A percentile compares a stretch with the other conserved stretches of the same genome.
phyloP scores from a whole-genome alignment of 2,113 vertebrate species.

The Sterrhoptilus dennistouni region DNA sequence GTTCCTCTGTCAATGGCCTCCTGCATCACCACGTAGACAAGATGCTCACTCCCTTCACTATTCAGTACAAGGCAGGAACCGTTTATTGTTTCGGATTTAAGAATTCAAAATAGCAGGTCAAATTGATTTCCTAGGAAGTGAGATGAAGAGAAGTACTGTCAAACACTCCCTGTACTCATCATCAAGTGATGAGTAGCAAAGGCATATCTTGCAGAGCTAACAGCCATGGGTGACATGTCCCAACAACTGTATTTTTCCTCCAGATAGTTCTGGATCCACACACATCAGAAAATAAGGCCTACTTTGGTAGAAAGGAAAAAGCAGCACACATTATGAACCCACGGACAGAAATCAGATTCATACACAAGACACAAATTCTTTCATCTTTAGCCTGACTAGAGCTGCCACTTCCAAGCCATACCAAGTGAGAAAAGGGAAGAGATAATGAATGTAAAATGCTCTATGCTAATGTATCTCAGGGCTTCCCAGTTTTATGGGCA shows the following conservation, averaged over 20 bases:
- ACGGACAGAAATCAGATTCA: not conserved
- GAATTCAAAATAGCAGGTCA: not conserved
- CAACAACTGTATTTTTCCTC: not conserved
- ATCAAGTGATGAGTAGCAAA: not conserved
- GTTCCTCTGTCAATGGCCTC: accelerated
- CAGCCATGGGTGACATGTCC: not conserved
- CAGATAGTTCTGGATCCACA: not conserved
- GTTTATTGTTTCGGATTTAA: not conserved
- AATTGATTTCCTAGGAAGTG: not conserved
- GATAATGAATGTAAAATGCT: not conserved
- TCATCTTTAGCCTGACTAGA: not conserved
- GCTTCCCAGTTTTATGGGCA: not conserved
- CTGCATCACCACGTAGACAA: accelerated
- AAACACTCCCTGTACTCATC: not conserved
- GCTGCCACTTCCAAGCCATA: not conserved
- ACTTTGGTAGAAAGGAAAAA: not conserved
- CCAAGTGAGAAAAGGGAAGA: not conserved
- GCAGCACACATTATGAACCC: not conserved
- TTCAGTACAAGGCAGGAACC: not conserved
- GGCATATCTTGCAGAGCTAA: not conserved
- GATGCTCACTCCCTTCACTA: not conserved
- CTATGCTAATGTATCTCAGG: not conserved
- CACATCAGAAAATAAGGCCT: not conserved
- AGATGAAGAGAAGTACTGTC: not conserved
- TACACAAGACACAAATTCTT: not conserved